phyloP scores from a whole-genome alignment of 2,113 vertebrate genomes.

The Zosterops hypoxanthus region DNA sequence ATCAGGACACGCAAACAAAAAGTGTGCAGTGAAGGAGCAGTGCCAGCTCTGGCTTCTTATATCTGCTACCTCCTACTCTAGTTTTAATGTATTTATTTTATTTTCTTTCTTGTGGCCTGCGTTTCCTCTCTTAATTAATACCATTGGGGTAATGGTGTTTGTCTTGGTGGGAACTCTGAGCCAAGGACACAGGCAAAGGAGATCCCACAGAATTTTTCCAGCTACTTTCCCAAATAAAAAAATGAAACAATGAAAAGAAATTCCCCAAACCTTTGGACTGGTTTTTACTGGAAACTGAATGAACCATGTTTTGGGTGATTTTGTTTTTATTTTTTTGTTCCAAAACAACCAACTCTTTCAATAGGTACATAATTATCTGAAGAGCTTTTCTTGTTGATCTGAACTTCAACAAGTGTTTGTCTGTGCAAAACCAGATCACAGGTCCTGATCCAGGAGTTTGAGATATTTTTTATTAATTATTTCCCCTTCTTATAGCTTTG shows the following conservation, averaged over 20 bases:
- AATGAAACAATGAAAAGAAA: neutral
- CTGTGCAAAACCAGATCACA: neutral
- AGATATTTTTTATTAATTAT: fast-evolving
- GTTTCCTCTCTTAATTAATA: neutral
- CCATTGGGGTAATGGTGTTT: neutral
- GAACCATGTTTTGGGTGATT: neutral
- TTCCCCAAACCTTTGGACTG: neutral
- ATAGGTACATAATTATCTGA: neutral
- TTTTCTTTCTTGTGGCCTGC: neutral
- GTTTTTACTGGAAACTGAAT: neutral
- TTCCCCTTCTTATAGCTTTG: neutral
- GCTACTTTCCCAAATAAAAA: neutral
- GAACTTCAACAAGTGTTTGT: neutral
- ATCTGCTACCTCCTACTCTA: neutral
- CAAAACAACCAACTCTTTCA: neutral
- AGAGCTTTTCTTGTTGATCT: neutral
- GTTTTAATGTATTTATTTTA: neutral
- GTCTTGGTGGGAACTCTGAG: fast-evolving
- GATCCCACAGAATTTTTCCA: neutral
- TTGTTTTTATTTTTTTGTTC: neutral
- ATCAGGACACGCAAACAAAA: neutral
- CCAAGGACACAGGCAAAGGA: neutral
- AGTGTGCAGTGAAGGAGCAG: neutral
- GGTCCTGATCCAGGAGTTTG: neutral
- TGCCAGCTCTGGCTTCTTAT: neutral